Conservation (phyloP, 2,113 vertebrate species). For the Myodes glareolus region DNA sequence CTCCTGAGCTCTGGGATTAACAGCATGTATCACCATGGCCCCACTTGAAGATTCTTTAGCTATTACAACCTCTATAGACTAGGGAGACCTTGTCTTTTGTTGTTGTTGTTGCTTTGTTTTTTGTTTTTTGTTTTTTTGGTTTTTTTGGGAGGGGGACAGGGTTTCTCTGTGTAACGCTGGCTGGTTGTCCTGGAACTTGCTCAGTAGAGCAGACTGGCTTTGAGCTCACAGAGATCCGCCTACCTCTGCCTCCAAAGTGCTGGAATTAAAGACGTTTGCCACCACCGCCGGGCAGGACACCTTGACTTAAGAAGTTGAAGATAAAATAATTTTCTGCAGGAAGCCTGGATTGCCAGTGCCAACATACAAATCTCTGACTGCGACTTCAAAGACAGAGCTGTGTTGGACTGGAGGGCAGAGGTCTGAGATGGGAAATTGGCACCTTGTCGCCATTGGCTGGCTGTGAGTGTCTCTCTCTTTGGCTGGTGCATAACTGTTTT, state of each 20-base stretch:
- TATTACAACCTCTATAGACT: background rate
- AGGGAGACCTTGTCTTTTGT: background rate
- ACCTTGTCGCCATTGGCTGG: background rate
- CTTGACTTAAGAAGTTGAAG: background rate
- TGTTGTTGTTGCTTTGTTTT: no score
- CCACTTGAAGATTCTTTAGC: background rate
- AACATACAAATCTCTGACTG: background rate
- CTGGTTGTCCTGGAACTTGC: no score
- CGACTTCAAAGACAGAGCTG: background rate
- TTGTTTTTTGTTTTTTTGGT: no score
- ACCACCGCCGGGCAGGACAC: no score
- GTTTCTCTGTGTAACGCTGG: no score
- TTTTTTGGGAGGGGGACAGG: no score
- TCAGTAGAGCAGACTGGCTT: no score
- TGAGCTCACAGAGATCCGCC: no score
- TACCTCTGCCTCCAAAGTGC: no score
- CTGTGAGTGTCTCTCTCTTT: background rate
- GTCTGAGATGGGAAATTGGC: background rate
- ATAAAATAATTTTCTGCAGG: background rate
- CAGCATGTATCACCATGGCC: background rate
- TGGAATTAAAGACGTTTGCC: no score
- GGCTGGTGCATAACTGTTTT: background rate
- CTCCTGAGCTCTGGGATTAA: background rate
- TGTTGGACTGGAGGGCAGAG: background rate
- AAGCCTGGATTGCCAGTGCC: fast-evolving